Conservation (phyloP, 1,140 invertebrate species). For the Ips typographus region DNA sequence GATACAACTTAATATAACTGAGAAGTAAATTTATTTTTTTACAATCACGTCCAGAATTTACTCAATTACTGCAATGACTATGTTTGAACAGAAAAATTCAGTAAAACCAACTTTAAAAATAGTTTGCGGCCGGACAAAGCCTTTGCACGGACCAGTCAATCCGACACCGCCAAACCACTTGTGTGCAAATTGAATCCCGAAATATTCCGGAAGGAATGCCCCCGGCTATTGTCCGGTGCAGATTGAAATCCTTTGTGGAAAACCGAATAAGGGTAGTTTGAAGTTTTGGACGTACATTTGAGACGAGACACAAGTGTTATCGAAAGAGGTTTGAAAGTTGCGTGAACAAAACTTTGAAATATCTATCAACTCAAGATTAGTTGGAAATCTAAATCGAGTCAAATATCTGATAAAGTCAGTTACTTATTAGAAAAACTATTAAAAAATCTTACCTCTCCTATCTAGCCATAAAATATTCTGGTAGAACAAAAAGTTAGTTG, state of each 20-base stretch:
- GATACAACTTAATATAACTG: neutral
- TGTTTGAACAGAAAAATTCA: neutral
- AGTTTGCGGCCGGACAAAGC: slow-evolving; percentile 18
- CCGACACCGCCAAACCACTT: slow-evolving; percentile 26
- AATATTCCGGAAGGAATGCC: slow-evolving; percentile 22
- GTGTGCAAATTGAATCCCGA: slow-evolving; percentile 17
- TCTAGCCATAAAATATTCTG: too few relatives aligned
- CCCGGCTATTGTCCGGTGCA: slow-evolving; percentile 22
- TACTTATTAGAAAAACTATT: too few relatives aligned
- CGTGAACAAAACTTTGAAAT: too few relatives aligned
- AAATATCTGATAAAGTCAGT: too few relatives aligned
- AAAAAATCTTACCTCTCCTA: too few relatives aligned
- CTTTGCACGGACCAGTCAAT: slow-evolving; percentile 13
- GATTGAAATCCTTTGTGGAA: slow-evolving; percentile 31
- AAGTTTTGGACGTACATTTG: too few relatives aligned
- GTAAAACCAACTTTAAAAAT: slow-evolving; percentile 3
- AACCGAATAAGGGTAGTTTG: neutral
- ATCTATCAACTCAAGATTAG: too few relatives aligned
- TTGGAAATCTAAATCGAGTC: too few relatives aligned
- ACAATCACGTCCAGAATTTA: neutral
- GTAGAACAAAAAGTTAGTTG: too few relatives aligned
- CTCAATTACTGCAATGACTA: neutral
- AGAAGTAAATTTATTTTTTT: neutral
- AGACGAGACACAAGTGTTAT: too few relatives aligned
- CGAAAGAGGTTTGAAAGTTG: too few relatives aligned